Percentiles rank a stretch among this genome's conserved stretches.
These are phyloP conservation scores for Iphiclides podalirius DNA, from an alignment of 2,888 invertebrate genomes.

Conservation along the genomic window DNA sequence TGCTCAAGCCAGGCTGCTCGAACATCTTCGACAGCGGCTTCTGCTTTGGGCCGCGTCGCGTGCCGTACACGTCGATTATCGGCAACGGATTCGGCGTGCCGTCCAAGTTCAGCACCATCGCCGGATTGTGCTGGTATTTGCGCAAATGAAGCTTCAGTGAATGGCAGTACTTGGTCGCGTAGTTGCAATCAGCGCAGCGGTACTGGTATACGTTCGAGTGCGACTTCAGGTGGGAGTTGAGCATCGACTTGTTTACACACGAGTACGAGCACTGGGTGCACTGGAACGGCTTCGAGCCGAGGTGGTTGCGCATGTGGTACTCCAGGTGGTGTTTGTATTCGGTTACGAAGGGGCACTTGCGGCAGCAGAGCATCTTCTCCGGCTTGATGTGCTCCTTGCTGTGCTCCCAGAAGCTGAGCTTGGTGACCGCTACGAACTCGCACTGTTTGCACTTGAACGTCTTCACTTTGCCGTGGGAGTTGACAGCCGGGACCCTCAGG, in stretches of 20 bases:
- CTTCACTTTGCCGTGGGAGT: slow-evolving; percentile 91
- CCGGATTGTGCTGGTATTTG: slow-evolving; percentile 94
- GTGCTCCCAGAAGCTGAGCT: slow-evolving; percentile 97
- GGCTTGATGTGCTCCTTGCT: slow-evolving; percentile 93
- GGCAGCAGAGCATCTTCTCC: slow-evolving; percentile 94
- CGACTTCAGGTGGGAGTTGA: slow-evolving; percentile 98
- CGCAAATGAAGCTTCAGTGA: slow-evolving; percentile 96
- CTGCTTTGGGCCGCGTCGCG: slow-evolving; percentile 91
- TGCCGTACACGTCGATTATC: slow-evolving; percentile 95
- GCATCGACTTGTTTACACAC: slow-evolving; percentile 99
- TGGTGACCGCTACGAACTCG: slow-evolving; percentile 89
- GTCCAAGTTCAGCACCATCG: slow-evolving; percentile 93
- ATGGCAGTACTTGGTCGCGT: slow-evolving; percentile 99
- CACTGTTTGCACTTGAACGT: slow-evolving; percentile 96
- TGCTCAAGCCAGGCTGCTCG: slow-evolving; percentile 51
- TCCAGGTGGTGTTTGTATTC: slow-evolving; percentile 99
- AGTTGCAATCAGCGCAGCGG: slow-evolving; percentile 94
- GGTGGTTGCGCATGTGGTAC: slow-evolving; percentile 97
- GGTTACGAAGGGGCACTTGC: slow-evolving; percentile 97
- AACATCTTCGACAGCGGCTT: slow-evolving; percentile 63
- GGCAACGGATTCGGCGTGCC: slow-evolving; percentile 93
- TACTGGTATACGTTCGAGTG: slow-evolving; percentile 96
- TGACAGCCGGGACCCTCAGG: slow-evolving; percentile 82
- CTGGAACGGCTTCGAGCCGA: slow-evolving; percentile 96
- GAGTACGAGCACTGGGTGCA: slow-evolving; percentile 93